These are phyloP conservation scores for Drosophila leonis DNA, from an alignment of 2,888 invertebrate genomes.

Conservation along the genomic window DNA sequence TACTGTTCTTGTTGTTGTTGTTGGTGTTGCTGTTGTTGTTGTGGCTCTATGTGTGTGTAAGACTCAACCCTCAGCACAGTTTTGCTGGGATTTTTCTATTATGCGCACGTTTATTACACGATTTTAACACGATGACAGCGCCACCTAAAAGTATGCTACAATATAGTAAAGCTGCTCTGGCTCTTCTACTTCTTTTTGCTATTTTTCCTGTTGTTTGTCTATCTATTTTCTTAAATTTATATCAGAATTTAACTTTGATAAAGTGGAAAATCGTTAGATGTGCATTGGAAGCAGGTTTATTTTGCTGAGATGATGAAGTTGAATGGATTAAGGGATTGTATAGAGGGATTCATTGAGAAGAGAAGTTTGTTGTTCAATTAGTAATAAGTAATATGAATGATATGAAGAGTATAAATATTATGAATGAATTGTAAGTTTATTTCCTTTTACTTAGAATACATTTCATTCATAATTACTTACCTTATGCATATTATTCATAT, in stretches of 20 bases:
- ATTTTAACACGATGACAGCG: conserved; percentile 61
- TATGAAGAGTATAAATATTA: neutral
- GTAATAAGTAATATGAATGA: neutral
- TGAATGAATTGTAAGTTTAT: neutral
- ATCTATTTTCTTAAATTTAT: neutral
- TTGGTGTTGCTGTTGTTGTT: no score
- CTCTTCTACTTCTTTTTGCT: conserved; percentile 10
- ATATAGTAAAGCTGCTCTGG: conserved; percentile 34
- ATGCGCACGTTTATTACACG: conserved; percentile 80
- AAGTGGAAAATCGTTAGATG: neutral
- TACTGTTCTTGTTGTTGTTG: conserved; percentile 10
- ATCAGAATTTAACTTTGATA: neutral
- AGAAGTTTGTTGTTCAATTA: neutral
- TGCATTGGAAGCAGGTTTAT: neutral
- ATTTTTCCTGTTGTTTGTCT: conserved; percentile 7
- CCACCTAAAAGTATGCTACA: conserved; percentile 62
- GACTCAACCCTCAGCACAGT: conserved; percentile 24
- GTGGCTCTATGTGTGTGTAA: conserved; percentile 24
- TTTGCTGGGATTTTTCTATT: conserved; percentile 70
- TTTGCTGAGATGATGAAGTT: neutral
- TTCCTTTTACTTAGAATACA: no score
- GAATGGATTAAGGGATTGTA: neutral
- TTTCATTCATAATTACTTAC: no score
- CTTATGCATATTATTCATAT: no score
- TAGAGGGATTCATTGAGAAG: neutral